phyloP scores from a whole-genome alignment of 2,797 vertebrate species.

The Natrix natrix region DNA sequence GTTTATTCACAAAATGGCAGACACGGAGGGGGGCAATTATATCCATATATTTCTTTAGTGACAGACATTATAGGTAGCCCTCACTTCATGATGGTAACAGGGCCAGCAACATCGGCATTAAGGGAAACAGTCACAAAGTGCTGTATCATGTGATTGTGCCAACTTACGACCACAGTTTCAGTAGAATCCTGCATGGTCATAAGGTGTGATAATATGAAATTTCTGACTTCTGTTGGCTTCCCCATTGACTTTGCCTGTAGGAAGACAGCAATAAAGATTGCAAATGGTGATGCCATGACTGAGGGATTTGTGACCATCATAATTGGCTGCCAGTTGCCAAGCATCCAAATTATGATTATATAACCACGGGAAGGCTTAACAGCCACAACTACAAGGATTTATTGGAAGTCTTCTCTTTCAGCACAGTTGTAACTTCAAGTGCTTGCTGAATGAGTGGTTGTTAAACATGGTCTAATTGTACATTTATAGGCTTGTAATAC shows the following conservation, averaged over 20 bases:
- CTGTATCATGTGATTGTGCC: background rate
- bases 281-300: background rate
- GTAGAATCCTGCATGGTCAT: background rate
- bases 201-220: background rate
- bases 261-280: background rate
- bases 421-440: background rate
- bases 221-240: background rate
- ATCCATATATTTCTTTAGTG: background rate
- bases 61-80: background rate
- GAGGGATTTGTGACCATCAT: background rate
- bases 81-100: background rate
- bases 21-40: background rate
- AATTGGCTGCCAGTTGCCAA: background rate
- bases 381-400: background rate
- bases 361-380: background rate
- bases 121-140: background rate
- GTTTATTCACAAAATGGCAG: background rate
- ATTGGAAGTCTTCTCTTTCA: background rate
- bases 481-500: background rate
- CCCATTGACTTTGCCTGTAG: background rate
- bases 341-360: background rate
- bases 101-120: background rate
- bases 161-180: background rate
- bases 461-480: background rate
- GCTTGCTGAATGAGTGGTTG: background rate